phyloP scores from a whole-genome alignment of 2,113 vertebrate species.

The Bufo bufo region DNA sequence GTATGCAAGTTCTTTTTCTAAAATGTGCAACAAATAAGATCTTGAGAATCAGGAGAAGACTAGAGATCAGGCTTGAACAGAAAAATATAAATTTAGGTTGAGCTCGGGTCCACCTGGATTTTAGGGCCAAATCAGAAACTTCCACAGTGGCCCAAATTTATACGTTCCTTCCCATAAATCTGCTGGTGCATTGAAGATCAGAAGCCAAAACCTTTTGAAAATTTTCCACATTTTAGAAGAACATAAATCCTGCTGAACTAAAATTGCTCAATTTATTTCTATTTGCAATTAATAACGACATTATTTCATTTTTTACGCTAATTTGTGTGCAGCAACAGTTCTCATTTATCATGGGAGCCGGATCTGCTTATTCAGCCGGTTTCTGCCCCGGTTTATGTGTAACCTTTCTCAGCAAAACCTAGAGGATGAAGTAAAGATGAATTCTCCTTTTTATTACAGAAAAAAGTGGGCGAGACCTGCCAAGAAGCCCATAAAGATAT shows the following conservation, averaged over 20 bases:
- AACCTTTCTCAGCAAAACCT: constrained; percentile 39
- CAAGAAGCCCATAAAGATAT: constrained; percentile 48
- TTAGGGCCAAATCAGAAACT: too few species aligned
- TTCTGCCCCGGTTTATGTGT: neutral
- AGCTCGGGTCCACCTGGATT: too few species aligned
- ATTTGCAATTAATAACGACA: neutral
- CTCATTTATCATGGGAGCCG: neutral
- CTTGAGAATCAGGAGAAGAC: neutral
- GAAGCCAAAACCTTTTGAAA: neutral
- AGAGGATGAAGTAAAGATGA: constrained; percentile 33
- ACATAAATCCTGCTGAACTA: neutral
- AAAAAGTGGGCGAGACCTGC: constrained; percentile 27
- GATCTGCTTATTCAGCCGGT: constrained; percentile 40
- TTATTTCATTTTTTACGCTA: neutral
- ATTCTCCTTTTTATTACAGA: constrained; percentile 28
- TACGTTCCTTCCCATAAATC: neutral
- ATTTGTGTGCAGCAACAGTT: neutral
- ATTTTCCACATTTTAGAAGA: neutral
- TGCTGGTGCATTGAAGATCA: neutral
- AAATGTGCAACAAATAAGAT: neutral
- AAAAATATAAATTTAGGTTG: too few species aligned
- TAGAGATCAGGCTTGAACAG: too few species aligned
- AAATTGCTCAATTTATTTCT: neutral
- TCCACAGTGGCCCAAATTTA: too few species aligned
- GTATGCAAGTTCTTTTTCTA: neutral